phyloP scores from a whole-genome alignment of 2,113 vertebrate species.

The Cynopterus brachyotis region DNA sequence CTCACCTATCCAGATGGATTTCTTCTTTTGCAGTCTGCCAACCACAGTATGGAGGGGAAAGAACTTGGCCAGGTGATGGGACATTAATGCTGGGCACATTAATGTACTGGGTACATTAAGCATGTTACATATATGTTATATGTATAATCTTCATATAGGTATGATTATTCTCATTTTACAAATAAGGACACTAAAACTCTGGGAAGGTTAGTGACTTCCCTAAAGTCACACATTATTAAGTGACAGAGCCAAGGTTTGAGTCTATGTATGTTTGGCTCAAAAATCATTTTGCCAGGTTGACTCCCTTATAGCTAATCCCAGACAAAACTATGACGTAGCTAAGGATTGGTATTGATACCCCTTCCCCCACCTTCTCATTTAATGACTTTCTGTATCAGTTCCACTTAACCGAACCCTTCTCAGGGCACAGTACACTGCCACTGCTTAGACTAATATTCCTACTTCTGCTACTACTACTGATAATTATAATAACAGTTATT shows the following conservation, averaged over 20 bases:
- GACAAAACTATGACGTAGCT: background rate
- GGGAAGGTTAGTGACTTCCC: background rate
- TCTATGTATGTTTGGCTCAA: background rate
- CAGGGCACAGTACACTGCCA: background rate
- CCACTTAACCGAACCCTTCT: background rate
- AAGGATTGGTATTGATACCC: background rate
- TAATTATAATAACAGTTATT: background rate
- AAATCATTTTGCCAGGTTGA: background rate
- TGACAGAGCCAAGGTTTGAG: background rate
- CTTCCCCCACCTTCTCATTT: background rate
- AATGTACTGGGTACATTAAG: background rate
- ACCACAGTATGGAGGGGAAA: background rate
- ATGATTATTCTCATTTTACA: background rate
- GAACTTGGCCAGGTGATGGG: background rate
- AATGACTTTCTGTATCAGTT: background rate
- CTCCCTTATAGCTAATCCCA: background rate
- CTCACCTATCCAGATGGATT: background rate
- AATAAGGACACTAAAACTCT: background rate
- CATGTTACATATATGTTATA: background rate
- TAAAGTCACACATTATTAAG: background rate
- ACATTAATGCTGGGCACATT: background rate
- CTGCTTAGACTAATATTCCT: background rate
- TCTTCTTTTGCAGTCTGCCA: background rate
- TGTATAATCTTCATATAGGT: background rate
- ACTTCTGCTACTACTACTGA: background rate